A percentile compares a stretch with the other conserved stretches of the same genome.
These are phyloP conservation scores for Gymnocheta viridis DNA, from an alignment of 2,888 invertebrate genomes.

Conservation along the genomic window DNA sequence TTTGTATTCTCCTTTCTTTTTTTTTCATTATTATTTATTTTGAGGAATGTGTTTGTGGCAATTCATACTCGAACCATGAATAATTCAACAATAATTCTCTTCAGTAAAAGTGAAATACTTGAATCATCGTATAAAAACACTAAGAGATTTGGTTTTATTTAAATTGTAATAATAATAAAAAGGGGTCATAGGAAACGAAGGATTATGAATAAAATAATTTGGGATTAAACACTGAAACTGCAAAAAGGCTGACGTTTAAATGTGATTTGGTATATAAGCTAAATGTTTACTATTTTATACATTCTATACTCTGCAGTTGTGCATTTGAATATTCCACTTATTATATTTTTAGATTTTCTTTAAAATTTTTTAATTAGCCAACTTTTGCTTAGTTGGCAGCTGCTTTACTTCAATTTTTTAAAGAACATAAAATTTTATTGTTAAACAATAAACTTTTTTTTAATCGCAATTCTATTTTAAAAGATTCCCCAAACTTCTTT, in stretches of 20 bases:
- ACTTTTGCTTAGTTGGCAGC: too few species aligned
- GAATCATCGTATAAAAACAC: constrained; percentile 37
- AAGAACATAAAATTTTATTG: constrained; percentile 32
- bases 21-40: constrained; percentile 25
- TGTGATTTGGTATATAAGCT: background rate
- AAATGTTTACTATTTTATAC: background rate
- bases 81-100: constrained; percentile 55
- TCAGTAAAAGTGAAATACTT: constrained; percentile 49
- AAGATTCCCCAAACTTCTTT: background rate
- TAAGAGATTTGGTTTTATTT: constrained; percentile 11
- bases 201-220: background rate
- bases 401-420: background rate
- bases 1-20: background rate
- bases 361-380: background rate
- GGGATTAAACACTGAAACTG: background rate
- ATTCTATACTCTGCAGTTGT: background rate
- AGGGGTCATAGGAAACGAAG: background rate
- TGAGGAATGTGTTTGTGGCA: constrained; percentile 13
- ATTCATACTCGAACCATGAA: constrained; percentile 46
- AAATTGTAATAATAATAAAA: background rate
- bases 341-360: too few species aligned
- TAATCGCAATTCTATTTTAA: constrained; percentile 5
- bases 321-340: background rate
- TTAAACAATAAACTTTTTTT: constrained; percentile 12
- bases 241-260: too few species aligned